Evolutionary conservation across 2,113 vertebrate species (phyloP).

Genomic region (Machaerirhynchus nigripectus): DNA sequence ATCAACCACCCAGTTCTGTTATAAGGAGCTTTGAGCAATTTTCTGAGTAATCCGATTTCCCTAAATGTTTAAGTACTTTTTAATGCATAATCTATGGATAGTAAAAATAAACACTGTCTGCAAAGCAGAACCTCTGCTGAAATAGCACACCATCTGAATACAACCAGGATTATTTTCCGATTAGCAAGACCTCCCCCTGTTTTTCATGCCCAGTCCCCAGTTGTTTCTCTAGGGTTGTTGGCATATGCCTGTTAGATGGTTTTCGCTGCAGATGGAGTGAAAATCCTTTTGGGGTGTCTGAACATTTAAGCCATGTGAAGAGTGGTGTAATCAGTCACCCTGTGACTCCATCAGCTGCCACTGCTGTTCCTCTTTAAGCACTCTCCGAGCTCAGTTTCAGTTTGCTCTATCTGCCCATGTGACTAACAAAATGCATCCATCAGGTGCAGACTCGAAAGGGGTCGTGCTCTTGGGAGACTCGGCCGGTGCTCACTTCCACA

Average conservation of each 20-base stretch:
- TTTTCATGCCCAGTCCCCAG: not conserved
- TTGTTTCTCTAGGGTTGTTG: not conserved
- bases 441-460: conserved; percentile 72
- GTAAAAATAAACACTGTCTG: not conserved
- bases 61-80: conserved; percentile 24
- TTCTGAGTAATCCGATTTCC: conserved; percentile 5
- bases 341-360: not conserved
- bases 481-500: conserved; percentile 76
- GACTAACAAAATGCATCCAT: not conserved
- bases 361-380: not conserved
- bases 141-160: not conserved
- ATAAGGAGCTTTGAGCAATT: not conserved
- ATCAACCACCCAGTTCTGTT: not conserved
- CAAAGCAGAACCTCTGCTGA: not conserved
- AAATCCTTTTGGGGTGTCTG: not conserved
- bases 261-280: not conserved
- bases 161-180: not conserved
- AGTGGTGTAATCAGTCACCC: not conserved
- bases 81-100: not conserved
- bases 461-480: conserved; percentile 78
- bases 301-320: not conserved
- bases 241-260: not conserved
- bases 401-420: not conserved
- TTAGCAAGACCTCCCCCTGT: not conserved
- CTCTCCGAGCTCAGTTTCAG: not conserved